Evolutionary conservation across 2,113 vertebrate genomes (phyloP).

Genomic region (Rattus rattus): DNA sequence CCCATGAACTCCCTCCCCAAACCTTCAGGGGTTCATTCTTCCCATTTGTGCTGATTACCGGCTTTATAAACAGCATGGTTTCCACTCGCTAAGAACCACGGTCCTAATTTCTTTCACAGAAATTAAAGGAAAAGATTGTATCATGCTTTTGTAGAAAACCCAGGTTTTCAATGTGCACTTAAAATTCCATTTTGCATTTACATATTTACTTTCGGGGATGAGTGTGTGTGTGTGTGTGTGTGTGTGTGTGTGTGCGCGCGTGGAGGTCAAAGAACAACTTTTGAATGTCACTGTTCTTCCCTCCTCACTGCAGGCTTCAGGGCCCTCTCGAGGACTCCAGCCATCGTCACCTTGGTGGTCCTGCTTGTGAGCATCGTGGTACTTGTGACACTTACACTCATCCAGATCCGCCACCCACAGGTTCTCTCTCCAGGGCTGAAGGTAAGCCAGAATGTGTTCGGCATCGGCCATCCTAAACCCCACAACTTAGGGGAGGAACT

Average conservation of each 20-base stretch:
- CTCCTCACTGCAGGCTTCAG: conserved; percentile 77
- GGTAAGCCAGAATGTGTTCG: conserved; percentile 83
- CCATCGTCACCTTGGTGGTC: conserved; percentile 86
- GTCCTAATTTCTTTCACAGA: neutral
- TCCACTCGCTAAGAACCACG: neutral
- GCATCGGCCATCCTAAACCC: neutral
- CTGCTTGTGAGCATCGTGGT: conserved; percentile 91
- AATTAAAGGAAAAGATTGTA: conserved; percentile 4
- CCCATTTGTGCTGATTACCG: neutral
- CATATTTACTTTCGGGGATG: neutral
- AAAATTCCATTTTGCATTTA: neutral
- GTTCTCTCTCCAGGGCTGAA: conserved; percentile 88
- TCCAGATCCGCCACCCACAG: conserved; percentile 89
- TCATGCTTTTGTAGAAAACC: conserved; percentile 11
- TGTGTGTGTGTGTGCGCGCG: neutral
- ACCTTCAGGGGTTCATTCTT: neutral
- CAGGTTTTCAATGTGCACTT: neutral
- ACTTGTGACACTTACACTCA: conserved; percentile 90
- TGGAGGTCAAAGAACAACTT: neutral
- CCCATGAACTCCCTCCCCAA: neutral
- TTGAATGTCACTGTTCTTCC: neutral
- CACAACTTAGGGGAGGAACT: neutral
- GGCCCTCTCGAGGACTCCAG: conserved; percentile 87
- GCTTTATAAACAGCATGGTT: neutral
- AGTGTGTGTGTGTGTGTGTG: neutral